Conservation (phyloP, 2,888 invertebrate genomes). For the Ophion ellenae region DNA sequence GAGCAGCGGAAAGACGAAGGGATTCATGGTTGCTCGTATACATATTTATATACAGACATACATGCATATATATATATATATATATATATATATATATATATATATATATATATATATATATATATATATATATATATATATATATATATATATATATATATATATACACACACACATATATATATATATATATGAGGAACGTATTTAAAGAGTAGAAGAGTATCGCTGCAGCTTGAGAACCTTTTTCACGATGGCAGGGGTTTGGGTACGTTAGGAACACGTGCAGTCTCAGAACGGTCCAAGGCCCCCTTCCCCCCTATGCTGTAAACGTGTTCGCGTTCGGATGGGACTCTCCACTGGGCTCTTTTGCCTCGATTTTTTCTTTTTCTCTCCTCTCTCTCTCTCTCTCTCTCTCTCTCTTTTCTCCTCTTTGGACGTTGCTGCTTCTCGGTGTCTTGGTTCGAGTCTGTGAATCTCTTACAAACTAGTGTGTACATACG, state of each 20-base stretch:
- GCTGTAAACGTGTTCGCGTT: conserved; percentile 80
- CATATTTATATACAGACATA: background rate
- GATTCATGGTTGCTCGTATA: conserved; percentile 27
- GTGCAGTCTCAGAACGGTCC: conserved; percentile 83
- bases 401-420: conserved; percentile 44
- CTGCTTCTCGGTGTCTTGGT: conserved; percentile 45
- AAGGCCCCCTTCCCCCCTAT: conserved; percentile 71
- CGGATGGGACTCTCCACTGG: conserved; percentile 74
- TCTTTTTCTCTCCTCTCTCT: conserved; percentile 5
- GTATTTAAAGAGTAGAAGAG: conserved; percentile 37
- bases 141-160: background rate
- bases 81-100: conserved; percentile 2
- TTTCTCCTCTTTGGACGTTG: conserved; percentile 30
- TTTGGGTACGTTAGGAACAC: conserved; percentile 83
- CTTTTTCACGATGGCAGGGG: conserved; percentile 76
- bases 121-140: background rate
- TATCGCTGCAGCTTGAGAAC: conserved; percentile 77
- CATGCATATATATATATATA: too few relatives aligned
- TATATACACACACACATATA: background rate
- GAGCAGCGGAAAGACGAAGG: conserved; percentile 26
- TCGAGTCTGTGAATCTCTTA: conserved; percentile 46
- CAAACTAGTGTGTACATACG: conserved; percentile 21
- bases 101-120: background rate
- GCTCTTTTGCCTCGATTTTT: conserved; percentile 59
- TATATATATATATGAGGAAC: conserved; percentile 9